A percentile compares a stretch with the other conserved stretches of the same genome.
These are phyloP conservation scores for Acanthopagrus latus DNA, from an alignment of 2,797 vertebrate species.

Conservation along the genomic window DNA sequence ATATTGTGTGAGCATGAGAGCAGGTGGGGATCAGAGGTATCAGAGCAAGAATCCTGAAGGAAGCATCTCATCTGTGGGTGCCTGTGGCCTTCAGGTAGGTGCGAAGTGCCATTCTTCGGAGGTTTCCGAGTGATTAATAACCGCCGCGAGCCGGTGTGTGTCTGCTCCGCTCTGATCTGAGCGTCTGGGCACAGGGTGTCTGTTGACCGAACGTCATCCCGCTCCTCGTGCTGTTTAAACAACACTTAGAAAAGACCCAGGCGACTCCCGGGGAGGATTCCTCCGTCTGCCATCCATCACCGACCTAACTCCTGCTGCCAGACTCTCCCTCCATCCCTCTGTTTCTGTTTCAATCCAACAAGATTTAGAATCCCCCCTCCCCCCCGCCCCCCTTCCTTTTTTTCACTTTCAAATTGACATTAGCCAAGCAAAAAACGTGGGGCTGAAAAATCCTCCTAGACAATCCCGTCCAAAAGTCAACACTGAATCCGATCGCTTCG, in stretches of 20 bases:
- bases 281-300: slow-evolving; percentile 58
- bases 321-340: slow-evolving; percentile 1
- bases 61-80: slow-evolving; percentile 35
- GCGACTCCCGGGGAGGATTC: slow-evolving; percentile 79
- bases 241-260: slow-evolving; percentile 83
- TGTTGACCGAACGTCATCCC: slow-evolving; percentile 88
- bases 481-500: slow-evolving; percentile 39
- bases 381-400: not conserved
- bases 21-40: not conserved
- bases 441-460: slow-evolving; percentile 15
- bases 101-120: slow-evolving; percentile 61
- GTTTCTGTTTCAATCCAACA: slow-evolving; percentile 2
- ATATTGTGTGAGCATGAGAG: not conserved
- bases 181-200: slow-evolving; percentile 79
- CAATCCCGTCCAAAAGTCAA: slow-evolving; percentile 17
- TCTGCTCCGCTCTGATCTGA: slow-evolving; percentile 82
- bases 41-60: slow-evolving; percentile 33
- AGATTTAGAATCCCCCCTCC: not conserved
- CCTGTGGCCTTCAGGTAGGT: slow-evolving; percentile 55
- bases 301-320: slow-evolving; percentile 37
- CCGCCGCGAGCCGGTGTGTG: slow-evolving; percentile 76
- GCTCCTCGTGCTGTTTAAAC: slow-evolving; percentile 87
- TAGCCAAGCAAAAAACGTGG: slow-evolving; percentile 31
- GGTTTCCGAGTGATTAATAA: slow-evolving; percentile 80
- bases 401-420: slow-evolving; percentile 8